Evolutionary conservation across 2,113 vertebrate species (phyloP).

Genomic region (Azemiops feae): DNA sequence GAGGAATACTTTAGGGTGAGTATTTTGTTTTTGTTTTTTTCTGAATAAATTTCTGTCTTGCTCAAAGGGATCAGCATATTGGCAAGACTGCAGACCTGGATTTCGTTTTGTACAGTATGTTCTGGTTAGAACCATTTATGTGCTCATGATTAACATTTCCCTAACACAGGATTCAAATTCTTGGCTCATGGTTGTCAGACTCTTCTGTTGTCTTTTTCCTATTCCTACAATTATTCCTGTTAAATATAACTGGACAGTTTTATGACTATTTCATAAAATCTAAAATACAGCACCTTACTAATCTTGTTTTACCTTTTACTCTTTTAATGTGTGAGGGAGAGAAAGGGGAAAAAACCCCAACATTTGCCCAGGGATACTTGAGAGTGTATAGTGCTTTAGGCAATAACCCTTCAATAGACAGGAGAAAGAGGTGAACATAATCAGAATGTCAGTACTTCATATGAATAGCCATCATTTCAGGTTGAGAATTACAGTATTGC

Average conservation of each 20-base stretch:
- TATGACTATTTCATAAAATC: not conserved
- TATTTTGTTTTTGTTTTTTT: not conserved
- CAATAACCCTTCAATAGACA: conserved; percentile 13
- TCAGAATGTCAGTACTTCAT: not conserved
- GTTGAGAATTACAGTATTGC: not conserved
- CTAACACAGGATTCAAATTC: not conserved
- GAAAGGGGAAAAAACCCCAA: not conserved
- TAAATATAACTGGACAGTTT: not conserved
- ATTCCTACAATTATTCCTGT: not conserved
- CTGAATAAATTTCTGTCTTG: not conserved
- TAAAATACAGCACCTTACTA: not conserved
- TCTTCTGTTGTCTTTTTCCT: not conserved
- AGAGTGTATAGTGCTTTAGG: conserved; percentile 1
- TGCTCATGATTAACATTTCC: not conserved
- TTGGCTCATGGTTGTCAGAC: not conserved
- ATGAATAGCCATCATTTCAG: not conserved
- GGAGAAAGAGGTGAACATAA: not conserved
- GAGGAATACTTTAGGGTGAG: conserved; percentile 24
- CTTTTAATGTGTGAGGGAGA: not conserved
- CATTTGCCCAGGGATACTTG: not conserved
- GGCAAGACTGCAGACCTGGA: not conserved
- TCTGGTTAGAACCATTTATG: not conserved
- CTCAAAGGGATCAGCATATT: not conserved
- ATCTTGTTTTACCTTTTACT: not conserved
- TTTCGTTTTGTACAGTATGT: not conserved